Percentiles rank a stretch among this genome's conserved stretches.
Conservation (phyloP, 2,113 vertebrate species). For the Sprattus sprattus region DNA sequence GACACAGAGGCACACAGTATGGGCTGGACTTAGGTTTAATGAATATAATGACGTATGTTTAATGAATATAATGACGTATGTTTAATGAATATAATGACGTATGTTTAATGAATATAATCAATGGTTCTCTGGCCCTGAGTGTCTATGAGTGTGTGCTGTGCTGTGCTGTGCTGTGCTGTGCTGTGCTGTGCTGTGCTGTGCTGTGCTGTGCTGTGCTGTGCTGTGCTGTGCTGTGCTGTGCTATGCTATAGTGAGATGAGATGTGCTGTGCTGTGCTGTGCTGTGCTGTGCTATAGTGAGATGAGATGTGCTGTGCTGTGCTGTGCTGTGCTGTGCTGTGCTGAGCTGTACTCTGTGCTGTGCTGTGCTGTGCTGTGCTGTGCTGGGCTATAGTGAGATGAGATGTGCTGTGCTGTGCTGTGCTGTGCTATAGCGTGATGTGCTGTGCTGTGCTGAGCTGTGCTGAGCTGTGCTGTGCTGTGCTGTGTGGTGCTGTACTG, state of each 20-base stretch:
- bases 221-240: not conserved
- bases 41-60: no score
- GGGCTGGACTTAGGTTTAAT: not conserved
- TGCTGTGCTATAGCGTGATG: not conserved
- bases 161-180: no score
- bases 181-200: not conserved
- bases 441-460: not conserved
- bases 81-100: no score
- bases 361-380: not conserved
- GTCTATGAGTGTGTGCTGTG: no score
- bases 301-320: not conserved
- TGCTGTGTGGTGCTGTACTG: not conserved
- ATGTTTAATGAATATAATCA: constrained; percentile 49
- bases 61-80: no score
- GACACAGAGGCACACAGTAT: constrained; percentile 10
- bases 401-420: not conserved
- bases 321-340: not conserved
- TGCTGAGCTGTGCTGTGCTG: not conserved
- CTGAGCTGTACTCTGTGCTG: no score
- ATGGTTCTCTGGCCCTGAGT: constrained; percentile 71
- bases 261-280: not conserved
- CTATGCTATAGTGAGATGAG: constrained; percentile 37
- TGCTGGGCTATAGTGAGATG: not conserved
- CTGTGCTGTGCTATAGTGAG: not conserved
- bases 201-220: not conserved